A percentile compares a stretch with the other conserved stretches of the same genome.
These are phyloP conservation scores for Tanaodytes sp. DNA, from an alignment of 2,888 invertebrate genomes.

Conservation along the genomic window DNA sequence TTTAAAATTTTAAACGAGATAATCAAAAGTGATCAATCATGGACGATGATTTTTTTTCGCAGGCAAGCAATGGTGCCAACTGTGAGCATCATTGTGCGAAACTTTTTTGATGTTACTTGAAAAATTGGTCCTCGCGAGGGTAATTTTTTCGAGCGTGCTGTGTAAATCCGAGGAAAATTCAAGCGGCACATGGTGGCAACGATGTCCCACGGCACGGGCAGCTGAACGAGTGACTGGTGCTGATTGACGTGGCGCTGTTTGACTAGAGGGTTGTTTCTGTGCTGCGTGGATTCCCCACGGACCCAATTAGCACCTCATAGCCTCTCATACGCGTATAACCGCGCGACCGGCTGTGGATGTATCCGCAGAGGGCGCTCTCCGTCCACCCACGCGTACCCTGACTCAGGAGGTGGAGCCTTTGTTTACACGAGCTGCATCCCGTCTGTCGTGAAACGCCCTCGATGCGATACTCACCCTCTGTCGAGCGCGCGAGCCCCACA, in stretches of 20 bases:
- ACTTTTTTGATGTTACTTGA: no score
- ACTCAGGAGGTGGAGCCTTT: constrained; percentile 65
- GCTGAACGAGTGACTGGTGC: constrained; percentile 69
- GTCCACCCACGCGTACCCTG: constrained; percentile 64
- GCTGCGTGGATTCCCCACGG: constrained; percentile 68
- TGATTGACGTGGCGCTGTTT: constrained; percentile 73
- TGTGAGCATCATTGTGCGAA: no score
- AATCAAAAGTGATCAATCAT: no score
- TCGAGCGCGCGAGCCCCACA: not conserved
- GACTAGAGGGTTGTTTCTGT: constrained; percentile 72
- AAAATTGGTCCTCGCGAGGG: no score
- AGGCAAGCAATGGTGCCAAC: no score
- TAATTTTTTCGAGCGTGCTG: no score
- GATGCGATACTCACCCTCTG: constrained; percentile 31
- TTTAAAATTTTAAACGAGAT: no score
- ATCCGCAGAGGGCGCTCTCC: constrained; percentile 20
- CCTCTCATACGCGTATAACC: constrained; percentile 63
- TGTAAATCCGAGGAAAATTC: no score
- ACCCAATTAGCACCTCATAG: constrained; percentile 71
- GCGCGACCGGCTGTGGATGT: constrained; percentile 41
- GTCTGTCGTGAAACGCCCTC: constrained; percentile 55
- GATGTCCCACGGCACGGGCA: constrained; percentile 63
- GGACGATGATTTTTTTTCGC: no score
- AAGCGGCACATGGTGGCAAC: constrained; percentile 46
- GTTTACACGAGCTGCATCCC: constrained; percentile 54